A percentile compares a stretch with the other conserved stretches of the same genome.
phyloP scores from a whole-genome alignment of 2,113 vertebrate genomes.

The Shinisaurus crocodilurus region DNA sequence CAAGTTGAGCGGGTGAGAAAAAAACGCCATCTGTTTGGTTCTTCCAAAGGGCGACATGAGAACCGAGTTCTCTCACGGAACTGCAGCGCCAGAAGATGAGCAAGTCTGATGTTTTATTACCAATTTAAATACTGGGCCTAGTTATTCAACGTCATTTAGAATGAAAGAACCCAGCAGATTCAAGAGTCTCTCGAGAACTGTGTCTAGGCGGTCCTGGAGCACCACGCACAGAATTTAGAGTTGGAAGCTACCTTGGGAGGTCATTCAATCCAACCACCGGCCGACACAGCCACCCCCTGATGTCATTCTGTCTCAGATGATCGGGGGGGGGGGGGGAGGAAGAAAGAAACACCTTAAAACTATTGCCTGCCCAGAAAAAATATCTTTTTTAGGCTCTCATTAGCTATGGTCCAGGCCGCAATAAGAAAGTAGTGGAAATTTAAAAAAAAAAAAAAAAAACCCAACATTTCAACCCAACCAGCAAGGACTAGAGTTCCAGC shows the following conservation, averaged over 20 bases:
- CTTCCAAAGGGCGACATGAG: background rate
- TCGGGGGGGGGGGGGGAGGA: too few species aligned
- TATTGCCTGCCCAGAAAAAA: too few species aligned
- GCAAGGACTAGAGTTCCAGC: too few species aligned
- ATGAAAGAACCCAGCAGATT: background rate
- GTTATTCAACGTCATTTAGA: background rate
- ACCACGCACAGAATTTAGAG: background rate
- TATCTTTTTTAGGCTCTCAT: too few species aligned
- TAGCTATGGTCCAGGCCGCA: too few species aligned
- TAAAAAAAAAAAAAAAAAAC: too few species aligned
- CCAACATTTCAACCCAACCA: too few species aligned
- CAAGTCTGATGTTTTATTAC: background rate
- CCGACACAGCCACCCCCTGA: too few species aligned
- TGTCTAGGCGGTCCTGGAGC: background rate
- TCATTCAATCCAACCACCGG: background rate
- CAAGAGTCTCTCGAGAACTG: background rate
- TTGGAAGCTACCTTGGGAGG: background rate
- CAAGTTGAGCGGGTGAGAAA: accelerated
- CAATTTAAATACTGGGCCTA: background rate
- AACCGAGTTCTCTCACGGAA: too few species aligned
- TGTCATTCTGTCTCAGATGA: too few species aligned
- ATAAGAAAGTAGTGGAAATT: too few species aligned
- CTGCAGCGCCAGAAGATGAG: background rate
- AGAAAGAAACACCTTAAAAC: too few species aligned
- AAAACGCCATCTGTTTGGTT: background rate